These are phyloP conservation scores for Chaetodon trifasciatus DNA, from an alignment of 2,797 vertebrate species.

Conservation along the genomic window DNA sequence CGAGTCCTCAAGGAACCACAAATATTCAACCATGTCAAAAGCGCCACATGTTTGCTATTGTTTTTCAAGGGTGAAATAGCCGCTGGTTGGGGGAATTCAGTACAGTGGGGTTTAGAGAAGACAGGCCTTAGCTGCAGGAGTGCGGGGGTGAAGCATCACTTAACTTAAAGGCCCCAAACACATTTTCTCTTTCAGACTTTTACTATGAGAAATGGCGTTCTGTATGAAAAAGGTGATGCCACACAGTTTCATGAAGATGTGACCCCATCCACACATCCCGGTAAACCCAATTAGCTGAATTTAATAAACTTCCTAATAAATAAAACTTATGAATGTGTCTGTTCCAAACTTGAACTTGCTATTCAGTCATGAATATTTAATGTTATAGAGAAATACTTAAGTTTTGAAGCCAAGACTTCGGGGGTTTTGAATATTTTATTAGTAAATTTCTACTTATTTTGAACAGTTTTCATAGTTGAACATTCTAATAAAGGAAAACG, in stretches of 20 bases:
- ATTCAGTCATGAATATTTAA: not conserved
- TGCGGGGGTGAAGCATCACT: not conserved
- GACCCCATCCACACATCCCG: not conserved
- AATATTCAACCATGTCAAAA: not conserved
- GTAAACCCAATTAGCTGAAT: not conserved
- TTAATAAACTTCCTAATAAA: not conserved
- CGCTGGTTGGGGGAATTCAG: not conserved
- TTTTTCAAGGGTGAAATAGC: not conserved
- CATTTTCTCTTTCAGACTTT: not conserved
- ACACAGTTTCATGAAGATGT: too few relatives aligned
- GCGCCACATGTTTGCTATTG: not conserved
- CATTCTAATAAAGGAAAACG: not conserved
- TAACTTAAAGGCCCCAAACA: not conserved
- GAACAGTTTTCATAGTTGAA: not conserved
- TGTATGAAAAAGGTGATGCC: too few relatives aligned
- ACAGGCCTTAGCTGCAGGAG: not conserved
- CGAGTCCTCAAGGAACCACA: not conserved
- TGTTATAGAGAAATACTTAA: not conserved
- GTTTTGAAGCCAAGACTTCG: not conserved
- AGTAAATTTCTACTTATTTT: not conserved
- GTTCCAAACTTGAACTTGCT: not conserved
- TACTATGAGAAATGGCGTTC: too few relatives aligned
- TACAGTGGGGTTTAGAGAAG: not conserved
- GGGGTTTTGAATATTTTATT: not conserved
- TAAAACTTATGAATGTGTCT: not conserved